Base-by-base conservation (phyloP, 2,797 vertebrate species). In the Okamejei kenojei region DNA sequence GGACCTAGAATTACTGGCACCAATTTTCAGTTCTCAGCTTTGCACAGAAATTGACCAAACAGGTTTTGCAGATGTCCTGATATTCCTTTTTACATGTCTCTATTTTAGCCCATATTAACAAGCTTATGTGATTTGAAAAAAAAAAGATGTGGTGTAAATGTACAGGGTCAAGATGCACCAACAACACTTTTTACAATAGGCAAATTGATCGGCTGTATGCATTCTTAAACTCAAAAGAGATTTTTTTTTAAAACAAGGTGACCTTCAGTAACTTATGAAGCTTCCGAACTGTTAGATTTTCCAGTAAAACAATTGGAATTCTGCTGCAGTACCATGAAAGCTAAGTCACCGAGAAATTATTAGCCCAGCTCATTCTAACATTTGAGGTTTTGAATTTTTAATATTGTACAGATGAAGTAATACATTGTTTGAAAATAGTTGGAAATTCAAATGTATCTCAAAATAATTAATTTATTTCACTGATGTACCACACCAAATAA, bases 401-500 rank as follows among this genome's bases (percentile, higher is more conserved):
- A 74, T 45, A 73, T 65, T 19, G 35, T 35, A 73, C 65, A 73
- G 88, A 73, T 91, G 45, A 91, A 74, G 21, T 88, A 65, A 32
- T 32, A 91, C 23, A 21, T 26, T 54, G 19, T 38, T 91, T 91
- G 88, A 91, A 45, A 74, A 74, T 29, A 26, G 32, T 32, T 45
- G 88, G 38, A 91, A 91, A 91, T 91, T 91, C 65, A 23, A 74
- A 91, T 15, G 5, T 38, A 29, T 73, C 68, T 45, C 68, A 45
- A 73, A 91, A 91, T 91, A 90, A 71, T 90, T 90, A 90, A 90
- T 45, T 91, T 74, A 8, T 32, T 73, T 45, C 45, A 10, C 35
- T 74, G 45, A 23, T 38, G 21, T 10, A 19, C 9, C 35, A 21
- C 23, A 74, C 23, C 32, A 73, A 91, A 45, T 73, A 8, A 71